A percentile compares a stretch with the other conserved stretches of the same genome.
Conservation (phyloP, 2,113 vertebrate species). For the Brienomyrus brachyistius region DNA sequence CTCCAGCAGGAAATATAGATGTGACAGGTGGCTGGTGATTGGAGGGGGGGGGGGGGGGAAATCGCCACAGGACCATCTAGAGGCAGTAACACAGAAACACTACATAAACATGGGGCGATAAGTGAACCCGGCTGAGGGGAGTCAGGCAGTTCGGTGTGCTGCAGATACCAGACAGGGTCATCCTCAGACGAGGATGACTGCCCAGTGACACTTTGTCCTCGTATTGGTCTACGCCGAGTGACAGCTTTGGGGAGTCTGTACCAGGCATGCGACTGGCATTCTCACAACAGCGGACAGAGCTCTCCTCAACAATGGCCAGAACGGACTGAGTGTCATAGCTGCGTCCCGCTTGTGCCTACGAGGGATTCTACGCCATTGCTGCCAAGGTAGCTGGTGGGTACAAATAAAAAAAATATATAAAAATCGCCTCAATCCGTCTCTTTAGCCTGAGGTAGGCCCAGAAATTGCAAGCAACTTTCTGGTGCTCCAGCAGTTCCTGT, state of each 20-base stretch:
- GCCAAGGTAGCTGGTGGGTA: background rate
- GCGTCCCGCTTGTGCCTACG: background rate
- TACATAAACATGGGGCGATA: slow-evolving; percentile 30
- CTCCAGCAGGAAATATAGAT: slow-evolving; percentile 16
- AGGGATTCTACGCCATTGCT: background rate
- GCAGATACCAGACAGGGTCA: background rate
- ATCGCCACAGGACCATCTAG: background rate
- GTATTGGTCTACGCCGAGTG: background rate
- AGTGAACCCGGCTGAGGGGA: background rate
- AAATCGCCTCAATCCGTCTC: background rate
- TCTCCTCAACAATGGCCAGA: background rate
- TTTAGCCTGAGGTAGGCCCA: background rate
- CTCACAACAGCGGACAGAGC: background rate
- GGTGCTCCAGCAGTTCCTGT: background rate
- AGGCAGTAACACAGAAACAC: slow-evolving; percentile 2
- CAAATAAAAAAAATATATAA: background rate
- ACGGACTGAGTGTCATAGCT: background rate
- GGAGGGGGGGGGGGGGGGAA: background rate
- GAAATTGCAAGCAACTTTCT: background rate
- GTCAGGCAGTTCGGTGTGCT: background rate
- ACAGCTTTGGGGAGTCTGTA: slow-evolving; percentile 21
- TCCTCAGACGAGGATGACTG: background rate
- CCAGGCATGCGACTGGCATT: background rate
- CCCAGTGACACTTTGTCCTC: background rate
- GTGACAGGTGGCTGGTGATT: background rate